Evolutionary conservation across 2,888 invertebrate species (phyloP).

Genomic region (Microctonus aethiopoides): DNA sequence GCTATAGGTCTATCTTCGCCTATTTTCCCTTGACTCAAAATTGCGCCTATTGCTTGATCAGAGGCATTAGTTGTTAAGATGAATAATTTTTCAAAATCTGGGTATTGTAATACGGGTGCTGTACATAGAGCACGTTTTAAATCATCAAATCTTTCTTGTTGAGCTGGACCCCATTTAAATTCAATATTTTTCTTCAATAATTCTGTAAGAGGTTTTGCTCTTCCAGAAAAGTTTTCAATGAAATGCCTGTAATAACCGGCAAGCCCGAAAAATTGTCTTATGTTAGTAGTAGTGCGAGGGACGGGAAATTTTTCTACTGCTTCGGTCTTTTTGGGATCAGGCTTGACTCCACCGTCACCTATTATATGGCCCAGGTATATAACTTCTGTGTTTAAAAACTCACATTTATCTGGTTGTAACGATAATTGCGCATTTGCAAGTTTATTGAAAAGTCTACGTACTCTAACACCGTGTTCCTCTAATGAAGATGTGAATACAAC

Average conservation of each 20-base stretch:
- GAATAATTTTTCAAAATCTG: constrained; percentile 35
- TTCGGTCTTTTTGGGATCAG: constrained; percentile 30
- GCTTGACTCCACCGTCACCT: constrained; percentile 5
- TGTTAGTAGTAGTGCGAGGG: no score
- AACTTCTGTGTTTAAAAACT: no score
- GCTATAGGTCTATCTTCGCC: constrained; percentile 30
- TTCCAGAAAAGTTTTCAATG: constrained; percentile 31
- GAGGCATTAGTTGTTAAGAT: no score
- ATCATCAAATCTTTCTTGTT: constrained; percentile 26
- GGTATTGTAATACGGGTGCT: constrained; percentile 34
- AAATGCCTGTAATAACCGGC: no score
- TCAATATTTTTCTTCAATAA: constrained; percentile 25
- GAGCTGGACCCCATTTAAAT: constrained; percentile 19
- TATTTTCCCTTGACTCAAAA: constrained; percentile 28
- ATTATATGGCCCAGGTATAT: constrained; percentile 25
- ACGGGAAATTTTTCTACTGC: no score
- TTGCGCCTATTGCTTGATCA: constrained; percentile 31
- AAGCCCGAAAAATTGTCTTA: no score
- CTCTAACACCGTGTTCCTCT: no score
- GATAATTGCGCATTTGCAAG: no score
- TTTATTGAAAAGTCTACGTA: constrained; percentile 21
- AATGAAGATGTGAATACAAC: constrained; percentile 15
- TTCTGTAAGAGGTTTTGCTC: constrained; percentile 34
- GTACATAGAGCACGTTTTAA: constrained; percentile 29
- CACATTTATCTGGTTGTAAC: no score